These are phyloP conservation scores for Nezara viridula DNA, from an alignment of 2,888 invertebrate species.

Conservation along the genomic window DNA sequence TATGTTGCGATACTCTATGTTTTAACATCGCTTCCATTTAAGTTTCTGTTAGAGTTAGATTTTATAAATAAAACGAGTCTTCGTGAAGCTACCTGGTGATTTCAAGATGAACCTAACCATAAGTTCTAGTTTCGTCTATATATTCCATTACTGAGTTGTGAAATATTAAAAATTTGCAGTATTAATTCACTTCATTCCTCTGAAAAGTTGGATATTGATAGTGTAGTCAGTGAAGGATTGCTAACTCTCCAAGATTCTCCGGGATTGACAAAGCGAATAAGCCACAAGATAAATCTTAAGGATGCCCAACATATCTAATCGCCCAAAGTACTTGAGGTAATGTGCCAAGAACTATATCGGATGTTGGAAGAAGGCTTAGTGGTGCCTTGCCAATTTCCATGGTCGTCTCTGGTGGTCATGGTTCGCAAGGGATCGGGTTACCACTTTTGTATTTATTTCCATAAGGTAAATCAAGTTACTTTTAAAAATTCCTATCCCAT, in stretches of 20 bases:
- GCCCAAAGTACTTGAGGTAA: background rate
- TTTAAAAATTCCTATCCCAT: background rate
- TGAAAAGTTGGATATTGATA: background rate
- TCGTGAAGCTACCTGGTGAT: too few relatives aligned
- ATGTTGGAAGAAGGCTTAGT: conserved; percentile 11
- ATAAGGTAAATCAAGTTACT: too few relatives aligned
- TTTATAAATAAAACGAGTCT: too few relatives aligned
- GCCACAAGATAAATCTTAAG: background rate
- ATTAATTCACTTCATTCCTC: too few relatives aligned
- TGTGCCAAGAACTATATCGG: background rate
- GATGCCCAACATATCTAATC: background rate
- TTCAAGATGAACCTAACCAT: too few relatives aligned
- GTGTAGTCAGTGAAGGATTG: background rate
- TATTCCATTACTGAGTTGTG: too few relatives aligned
- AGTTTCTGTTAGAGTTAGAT: too few relatives aligned
- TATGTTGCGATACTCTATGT: too few relatives aligned
- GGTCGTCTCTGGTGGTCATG: background rate
- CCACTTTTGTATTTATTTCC: background rate
- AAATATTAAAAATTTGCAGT: too few relatives aligned
- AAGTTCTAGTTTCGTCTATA: too few relatives aligned
- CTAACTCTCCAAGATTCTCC: background rate
- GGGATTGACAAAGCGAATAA: background rate
- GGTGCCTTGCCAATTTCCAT: conserved; percentile 17
- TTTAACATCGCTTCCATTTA: too few relatives aligned
- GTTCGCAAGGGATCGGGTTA: background rate